Evolutionary conservation across 2,888 invertebrate genomes (phyloP).

Genomic region (Heteromurus nitidus): DNA sequence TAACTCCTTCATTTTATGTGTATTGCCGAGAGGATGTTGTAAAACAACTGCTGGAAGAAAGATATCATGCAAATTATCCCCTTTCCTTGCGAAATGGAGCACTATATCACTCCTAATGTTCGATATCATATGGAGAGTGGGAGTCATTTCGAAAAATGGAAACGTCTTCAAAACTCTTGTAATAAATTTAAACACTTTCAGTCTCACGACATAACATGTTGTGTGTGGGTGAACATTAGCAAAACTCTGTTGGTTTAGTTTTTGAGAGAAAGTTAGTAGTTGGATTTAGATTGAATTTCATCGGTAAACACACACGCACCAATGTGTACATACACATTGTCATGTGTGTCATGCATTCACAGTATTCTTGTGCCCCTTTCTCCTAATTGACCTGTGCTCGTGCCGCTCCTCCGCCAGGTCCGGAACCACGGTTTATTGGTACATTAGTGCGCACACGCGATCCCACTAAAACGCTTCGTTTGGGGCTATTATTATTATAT

Average conservation of each 20-base stretch:
- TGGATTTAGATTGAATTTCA: no score
- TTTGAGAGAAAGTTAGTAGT: no score
- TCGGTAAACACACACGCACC: no score
- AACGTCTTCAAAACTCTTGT: not conserved
- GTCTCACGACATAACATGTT: not conserved
- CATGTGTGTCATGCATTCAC: no score
- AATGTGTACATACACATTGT: no score
- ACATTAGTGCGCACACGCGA: slow-evolving; percentile 14
- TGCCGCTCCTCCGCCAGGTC: no score
- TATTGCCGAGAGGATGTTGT: not conserved
- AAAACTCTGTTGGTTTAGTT: no score
- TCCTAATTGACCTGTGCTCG: slow-evolving; percentile 17
- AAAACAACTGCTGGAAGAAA: slow-evolving; percentile 18
- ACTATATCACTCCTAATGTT: not conserved
- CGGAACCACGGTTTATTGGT: slow-evolving; percentile 31
- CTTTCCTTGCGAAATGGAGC: slow-evolving; percentile 18
- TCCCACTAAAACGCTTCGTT: not conserved
- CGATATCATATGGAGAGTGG: not conserved
- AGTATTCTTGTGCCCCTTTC: no score
- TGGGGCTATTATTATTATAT: not conserved
- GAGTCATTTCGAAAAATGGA: not conserved
- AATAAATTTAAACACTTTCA: not conserved
- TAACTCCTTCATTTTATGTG: not conserved
- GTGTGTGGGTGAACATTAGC: not conserved
- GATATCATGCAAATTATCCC: slow-evolving; percentile 15